A percentile compares a stretch with the other conserved stretches of the same genome.
Evolutionary conservation across 2,797 vertebrate species (phyloP).

Genomic region (Notolepis coatsorum): DNA sequence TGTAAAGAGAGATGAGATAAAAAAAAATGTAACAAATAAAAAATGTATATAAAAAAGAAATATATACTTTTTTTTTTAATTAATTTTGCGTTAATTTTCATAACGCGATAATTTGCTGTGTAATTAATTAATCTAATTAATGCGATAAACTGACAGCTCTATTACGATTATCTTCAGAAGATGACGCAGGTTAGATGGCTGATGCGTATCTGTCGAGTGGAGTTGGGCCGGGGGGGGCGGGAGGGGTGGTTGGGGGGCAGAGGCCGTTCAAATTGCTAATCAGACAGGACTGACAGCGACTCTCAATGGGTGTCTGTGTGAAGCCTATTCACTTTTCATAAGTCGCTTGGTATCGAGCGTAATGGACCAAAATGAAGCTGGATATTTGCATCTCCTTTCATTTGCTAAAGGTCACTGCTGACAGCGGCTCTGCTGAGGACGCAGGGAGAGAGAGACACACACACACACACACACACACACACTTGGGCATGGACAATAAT

Average conservation of each 20-base stretch:
- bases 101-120: too few relatives aligned
- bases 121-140: too few relatives aligned
- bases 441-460: not conserved
- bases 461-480: too few relatives aligned
- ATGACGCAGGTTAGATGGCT: slow-evolving; percentile 45
- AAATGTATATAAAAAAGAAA: too few relatives aligned
- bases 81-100: too few relatives aligned
- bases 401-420: slow-evolving; percentile 73
- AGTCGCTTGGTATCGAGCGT: slow-evolving; percentile 42
- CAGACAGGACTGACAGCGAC: slow-evolving; percentile 66
- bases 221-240: slow-evolving; percentile 23
- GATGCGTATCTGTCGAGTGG: slow-evolving; percentile 60
- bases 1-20: too few relatives aligned
- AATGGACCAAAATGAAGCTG: slow-evolving; percentile 66
- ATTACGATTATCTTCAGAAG: slow-evolving; percentile 52
- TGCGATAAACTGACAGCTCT: too few relatives aligned
- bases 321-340: slow-evolving; percentile 39
- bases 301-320: slow-evolving; percentile 53
- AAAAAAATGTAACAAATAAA: too few relatives aligned
- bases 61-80: too few relatives aligned
- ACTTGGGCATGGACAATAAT: too few relatives aligned
- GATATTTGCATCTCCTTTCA: slow-evolving; percentile 75
- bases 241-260: too few relatives aligned
- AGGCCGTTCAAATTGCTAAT: slow-evolving; percentile 64
- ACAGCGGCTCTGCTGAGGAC: slow-evolving; percentile 35